Conservation (phyloP, 2,888 invertebrate genomes). For the Drosophila tanythrix region DNA sequence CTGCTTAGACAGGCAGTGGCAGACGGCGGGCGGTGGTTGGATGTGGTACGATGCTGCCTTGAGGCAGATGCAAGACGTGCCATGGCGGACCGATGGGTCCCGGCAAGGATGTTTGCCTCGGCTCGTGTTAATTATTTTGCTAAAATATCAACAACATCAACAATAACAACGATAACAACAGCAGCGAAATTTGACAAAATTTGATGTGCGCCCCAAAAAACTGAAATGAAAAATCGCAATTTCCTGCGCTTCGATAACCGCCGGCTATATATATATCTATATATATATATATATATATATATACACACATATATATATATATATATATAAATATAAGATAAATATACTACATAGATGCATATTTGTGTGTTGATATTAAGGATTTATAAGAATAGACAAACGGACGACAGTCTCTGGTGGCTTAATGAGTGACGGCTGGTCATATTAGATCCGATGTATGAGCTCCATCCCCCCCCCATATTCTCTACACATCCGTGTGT, state of each 20-base stretch:
- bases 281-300: slow-evolving; percentile 21
- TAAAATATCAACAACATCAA: slow-evolving; percentile 62
- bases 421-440: slow-evolving; percentile 79
- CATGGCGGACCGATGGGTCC: slow-evolving; percentile 23
- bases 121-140: slow-evolving; percentile 75
- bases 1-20: slow-evolving; percentile 49
- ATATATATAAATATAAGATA: neutral
- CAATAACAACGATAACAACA: slow-evolving; percentile 40
- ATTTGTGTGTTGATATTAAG: slow-evolving; percentile 26
- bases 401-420: slow-evolving; percentile 60
- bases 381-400: slow-evolving; percentile 48
- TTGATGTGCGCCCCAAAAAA: slow-evolving; percentile 69
- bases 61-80: slow-evolving; percentile 44
- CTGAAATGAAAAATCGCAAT: slow-evolving; percentile 77
- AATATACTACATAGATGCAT: slow-evolving; percentile 2
- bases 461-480: slow-evolving; percentile 4
- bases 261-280: slow-evolving; percentile 52
- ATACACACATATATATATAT: slow-evolving; percentile 31
- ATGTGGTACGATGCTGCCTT: slow-evolving; percentile 27
- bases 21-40: neutral
- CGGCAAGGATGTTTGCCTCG: slow-evolving; percentile 30
- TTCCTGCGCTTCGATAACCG: slow-evolving; percentile 72
- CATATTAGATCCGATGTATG: slow-evolving; percentile 70
- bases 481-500: neutral
- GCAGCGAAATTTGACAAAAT: slow-evolving; percentile 72